These are phyloP conservation scores for Gymnosoma rotundatum DNA, from an alignment of 2,888 invertebrate genomes.

Conservation along the genomic window DNA sequence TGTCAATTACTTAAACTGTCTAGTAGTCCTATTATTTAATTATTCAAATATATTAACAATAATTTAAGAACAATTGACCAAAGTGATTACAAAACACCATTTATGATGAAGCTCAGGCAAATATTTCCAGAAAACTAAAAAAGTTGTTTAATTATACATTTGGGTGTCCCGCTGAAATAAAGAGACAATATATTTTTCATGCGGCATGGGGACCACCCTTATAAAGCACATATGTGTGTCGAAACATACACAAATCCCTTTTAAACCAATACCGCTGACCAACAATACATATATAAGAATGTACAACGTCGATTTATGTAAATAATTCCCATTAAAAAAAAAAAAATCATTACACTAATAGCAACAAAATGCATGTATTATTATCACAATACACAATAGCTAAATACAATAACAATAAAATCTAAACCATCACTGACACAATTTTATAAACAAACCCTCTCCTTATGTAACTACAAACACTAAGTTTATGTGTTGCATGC, in stretches of 20 bases:
- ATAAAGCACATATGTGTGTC: too few relatives aligned
- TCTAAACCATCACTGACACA: constrained; percentile 41
- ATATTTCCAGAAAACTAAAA: too few relatives aligned
- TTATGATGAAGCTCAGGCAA: too few relatives aligned
- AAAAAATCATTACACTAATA: constrained; percentile 15
- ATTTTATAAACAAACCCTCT: neutral
- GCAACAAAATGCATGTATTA: constrained; percentile 38
- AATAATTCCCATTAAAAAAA: constrained; percentile 10
- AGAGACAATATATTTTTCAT: too few relatives aligned
- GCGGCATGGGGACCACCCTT: too few relatives aligned
- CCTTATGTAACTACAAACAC: neutral
- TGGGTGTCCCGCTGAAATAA: too few relatives aligned
- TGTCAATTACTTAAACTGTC: too few relatives aligned
- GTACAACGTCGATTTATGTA: neutral
- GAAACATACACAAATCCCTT: neutral
- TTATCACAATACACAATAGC: constrained; percentile 40
- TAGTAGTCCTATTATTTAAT: too few relatives aligned
- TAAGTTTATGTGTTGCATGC: neutral
- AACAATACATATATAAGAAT: neutral
- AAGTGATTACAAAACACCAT: too few relatives aligned
- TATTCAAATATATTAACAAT: too few relatives aligned
- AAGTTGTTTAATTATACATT: too few relatives aligned
- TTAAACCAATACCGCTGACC: constrained; percentile 44
- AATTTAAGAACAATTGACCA: too few relatives aligned
- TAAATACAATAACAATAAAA: constrained; percentile 6